These are phyloP conservation scores for Chymomyza caudatula DNA, from an alignment of 2,888 invertebrate species.

Conservation along the genomic window DNA sequence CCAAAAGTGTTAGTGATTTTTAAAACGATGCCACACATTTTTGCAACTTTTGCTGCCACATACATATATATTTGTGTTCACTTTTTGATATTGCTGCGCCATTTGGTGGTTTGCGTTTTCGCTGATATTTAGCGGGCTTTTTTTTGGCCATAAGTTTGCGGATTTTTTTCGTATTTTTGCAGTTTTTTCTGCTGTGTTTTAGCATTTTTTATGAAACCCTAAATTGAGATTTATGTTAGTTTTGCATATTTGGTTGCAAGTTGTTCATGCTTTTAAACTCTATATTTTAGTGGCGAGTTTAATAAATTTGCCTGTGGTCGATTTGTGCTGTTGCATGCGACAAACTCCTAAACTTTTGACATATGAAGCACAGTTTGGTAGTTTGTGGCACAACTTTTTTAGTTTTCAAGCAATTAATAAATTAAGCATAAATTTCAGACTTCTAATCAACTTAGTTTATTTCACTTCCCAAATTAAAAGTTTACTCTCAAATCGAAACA, in stretches of 20 bases:
- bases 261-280: not conserved
- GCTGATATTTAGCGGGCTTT: conserved; percentile 53
- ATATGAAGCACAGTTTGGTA: conserved; percentile 16
- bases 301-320: conserved; percentile 71
- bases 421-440: not conserved
- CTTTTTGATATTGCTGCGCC: conserved; percentile 37
- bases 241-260: conserved; percentile 58
- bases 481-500: not conserved
- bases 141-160: not conserved
- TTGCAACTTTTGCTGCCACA: not conserved
- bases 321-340: conserved; percentile 47
- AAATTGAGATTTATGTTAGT: conserved; percentile 72
- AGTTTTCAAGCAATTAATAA: not conserved
- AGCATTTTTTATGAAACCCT: conserved; percentile 65
- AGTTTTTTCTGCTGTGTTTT: not conserved
- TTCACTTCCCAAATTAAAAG: not conserved
- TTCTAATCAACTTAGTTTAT: not conserved
- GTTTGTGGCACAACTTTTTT: conserved; percentile 12
- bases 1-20: not conserved
- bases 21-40: not conserved
- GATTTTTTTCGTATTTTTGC: not conserved
- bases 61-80: conserved; percentile 20
- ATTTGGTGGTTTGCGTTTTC: conserved; percentile 17
- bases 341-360: conserved; percentile 64
- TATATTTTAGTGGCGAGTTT: conserved; percentile 37